Conservation (phyloP, 2,113 vertebrate genomes). For the Entelurus aequoreus region DNA sequence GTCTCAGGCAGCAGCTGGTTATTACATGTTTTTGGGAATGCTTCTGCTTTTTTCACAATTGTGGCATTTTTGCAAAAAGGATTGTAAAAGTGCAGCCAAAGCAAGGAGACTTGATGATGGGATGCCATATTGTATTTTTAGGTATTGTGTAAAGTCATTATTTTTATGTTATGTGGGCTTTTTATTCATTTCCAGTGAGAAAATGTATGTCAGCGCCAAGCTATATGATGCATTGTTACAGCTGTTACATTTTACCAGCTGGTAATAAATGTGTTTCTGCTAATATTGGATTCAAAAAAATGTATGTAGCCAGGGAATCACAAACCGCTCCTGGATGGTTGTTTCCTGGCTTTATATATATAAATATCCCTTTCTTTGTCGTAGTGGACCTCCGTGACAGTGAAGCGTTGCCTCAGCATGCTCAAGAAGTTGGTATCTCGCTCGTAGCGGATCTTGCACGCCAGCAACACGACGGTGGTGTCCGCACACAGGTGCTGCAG, state of each 20-base stretch:
- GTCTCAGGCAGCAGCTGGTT: not conserved
- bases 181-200: constrained; percentile 58
- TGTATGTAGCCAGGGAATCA: constrained; percentile 10
- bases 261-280: constrained; percentile 68
- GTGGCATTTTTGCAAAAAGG: not conserved
- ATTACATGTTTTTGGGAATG: not conserved
- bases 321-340: constrained; percentile 58
- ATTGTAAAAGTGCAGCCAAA: constrained; percentile 24
- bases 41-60: not conserved
- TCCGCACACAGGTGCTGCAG: constrained; percentile 81
- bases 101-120: constrained; percentile 19
- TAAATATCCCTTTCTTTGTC: constrained; percentile 81
- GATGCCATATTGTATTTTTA: constrained; percentile 58
- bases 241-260: constrained; percentile 68
- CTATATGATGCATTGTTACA: constrained; percentile 63
- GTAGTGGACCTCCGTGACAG: constrained; percentile 79
- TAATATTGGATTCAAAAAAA: constrained; percentile 18
- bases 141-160: constrained; percentile 56
- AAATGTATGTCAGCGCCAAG: constrained; percentile 45
- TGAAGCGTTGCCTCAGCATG: constrained; percentile 75
- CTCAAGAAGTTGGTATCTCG: constrained; percentile 82
- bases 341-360: constrained; percentile 79
- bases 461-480: constrained; percentile 74
- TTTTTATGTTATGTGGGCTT: constrained; percentile 47
- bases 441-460: constrained; percentile 89